Evolutionary conservation across 92 coral and sea anemone genomes (phyloP).

Genomic region (Umimayanthus kanabou): DNA sequence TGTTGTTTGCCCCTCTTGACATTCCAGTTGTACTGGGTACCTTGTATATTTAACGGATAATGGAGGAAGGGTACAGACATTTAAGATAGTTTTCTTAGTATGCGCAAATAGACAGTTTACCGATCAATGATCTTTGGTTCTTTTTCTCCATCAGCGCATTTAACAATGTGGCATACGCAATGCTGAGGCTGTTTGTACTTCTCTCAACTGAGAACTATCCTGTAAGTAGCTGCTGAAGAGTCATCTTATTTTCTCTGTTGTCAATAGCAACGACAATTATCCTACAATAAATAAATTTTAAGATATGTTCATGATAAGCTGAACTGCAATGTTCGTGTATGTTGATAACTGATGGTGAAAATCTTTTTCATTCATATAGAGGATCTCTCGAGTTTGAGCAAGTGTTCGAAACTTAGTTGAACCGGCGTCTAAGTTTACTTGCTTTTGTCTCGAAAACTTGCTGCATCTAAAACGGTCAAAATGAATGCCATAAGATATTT

Average conservation of each 20-base stretch:
- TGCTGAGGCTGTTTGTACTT: slow-evolving; percentile 77
- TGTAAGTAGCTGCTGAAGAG: slow-evolving; percentile 47
- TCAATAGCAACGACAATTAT: too few species aligned
- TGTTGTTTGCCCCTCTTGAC: background rate
- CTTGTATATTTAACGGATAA: background rate
- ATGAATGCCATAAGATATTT: too few species aligned
- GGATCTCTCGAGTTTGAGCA: too few species aligned
- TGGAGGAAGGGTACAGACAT: background rate
- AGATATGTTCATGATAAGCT: too few species aligned
- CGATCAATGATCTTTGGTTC: background rate
- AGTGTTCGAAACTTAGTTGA: too few species aligned
- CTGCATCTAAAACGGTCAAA: too few species aligned
- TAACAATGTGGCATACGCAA: slow-evolving; percentile 65
- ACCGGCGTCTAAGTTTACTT: too few species aligned
- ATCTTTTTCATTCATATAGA: too few species aligned
- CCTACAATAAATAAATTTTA: too few species aligned
- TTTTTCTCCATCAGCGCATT: slow-evolving; percentile 56
- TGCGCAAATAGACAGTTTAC: background rate
- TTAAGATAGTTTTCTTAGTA: background rate
- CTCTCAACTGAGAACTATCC: slow-evolving; percentile 90
- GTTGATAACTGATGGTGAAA: too few species aligned
- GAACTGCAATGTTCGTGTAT: too few species aligned
- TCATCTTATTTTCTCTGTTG: background rate
- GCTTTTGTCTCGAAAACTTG: too few species aligned
- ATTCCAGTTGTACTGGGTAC: background rate